phyloP scores from a whole-genome alignment of 2,797 vertebrate species.

The Babyrousa celebensis region DNA sequence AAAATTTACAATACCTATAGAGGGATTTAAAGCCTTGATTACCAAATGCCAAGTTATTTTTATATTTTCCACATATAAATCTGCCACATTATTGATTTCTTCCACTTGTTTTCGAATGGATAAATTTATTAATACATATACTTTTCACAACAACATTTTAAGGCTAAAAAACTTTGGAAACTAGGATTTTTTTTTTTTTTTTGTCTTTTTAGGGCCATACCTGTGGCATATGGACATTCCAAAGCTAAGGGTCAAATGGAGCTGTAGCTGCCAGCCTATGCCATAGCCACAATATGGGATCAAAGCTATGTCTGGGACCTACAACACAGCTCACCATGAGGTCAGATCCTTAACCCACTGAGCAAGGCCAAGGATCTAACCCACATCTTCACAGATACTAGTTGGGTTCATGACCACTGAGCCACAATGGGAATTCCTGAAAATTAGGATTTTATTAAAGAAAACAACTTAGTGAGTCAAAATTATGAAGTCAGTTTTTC shows the following conservation, averaged over 20 bases:
- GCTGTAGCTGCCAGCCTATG: too few species aligned
- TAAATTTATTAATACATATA: background rate
- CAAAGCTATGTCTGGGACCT: too few species aligned
- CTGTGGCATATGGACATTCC: too few species aligned
- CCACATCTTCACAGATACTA: too few species aligned
- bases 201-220: too few species aligned
- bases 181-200: background rate
- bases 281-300: too few species aligned
- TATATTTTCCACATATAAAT: background rate
- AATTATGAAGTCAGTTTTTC: background rate
- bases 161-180: background rate
- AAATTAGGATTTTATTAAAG: background rate
- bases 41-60: background rate
- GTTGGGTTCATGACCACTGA: too few species aligned
- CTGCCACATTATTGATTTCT: background rate
- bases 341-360: too few species aligned
- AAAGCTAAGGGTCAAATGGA: too few species aligned
- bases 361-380: too few species aligned
- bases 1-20: background rate
- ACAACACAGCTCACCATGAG: too few species aligned
- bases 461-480: background rate
- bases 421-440: too few species aligned
- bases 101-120: background rate
- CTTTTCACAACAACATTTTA: background rate
- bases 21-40: background rate